Conservation (phyloP, 1,140 invertebrate species). For the Gryon sp. region DNA sequence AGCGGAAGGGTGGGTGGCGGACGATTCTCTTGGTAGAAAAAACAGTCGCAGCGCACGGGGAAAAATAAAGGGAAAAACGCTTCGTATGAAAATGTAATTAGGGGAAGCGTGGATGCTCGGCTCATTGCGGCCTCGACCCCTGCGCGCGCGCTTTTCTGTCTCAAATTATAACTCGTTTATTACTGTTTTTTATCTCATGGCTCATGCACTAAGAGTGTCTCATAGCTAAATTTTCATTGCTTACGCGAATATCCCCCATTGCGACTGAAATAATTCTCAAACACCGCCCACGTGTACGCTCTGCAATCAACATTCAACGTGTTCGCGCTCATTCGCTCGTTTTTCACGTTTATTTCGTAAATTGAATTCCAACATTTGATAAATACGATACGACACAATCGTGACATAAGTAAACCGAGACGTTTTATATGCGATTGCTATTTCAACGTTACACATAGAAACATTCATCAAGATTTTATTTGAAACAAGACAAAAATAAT, state of each 20-base stretch:
- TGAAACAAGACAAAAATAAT: conserved; percentile 2
- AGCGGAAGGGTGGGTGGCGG: conserved; percentile 34
- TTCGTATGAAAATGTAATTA: conserved; percentile 77
- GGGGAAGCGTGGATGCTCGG: conserved; percentile 74
- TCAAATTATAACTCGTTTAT: conserved; percentile 72
- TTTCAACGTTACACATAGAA: conserved; percentile 3
- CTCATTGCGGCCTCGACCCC: conserved; percentile 73
- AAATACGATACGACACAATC: conserved; percentile 11
- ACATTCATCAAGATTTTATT: conserved; percentile 21
- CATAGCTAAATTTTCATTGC: conserved; percentile 47
- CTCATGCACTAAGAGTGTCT: conserved; percentile 55
- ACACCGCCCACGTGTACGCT: background rate
- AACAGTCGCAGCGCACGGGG: conserved; percentile 67
- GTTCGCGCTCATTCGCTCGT: conserved; percentile 8
- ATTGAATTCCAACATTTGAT: conserved; percentile 44
- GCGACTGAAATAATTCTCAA: conserved; percentile 40
- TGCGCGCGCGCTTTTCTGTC: conserved; percentile 57
- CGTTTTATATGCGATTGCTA: background rate
- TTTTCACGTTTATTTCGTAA: conserved; percentile 39
- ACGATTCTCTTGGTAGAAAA: conserved; percentile 62
- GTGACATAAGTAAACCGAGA: conserved; percentile 12
- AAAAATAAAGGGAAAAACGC: conserved; percentile 74
- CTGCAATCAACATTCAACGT: conserved; percentile 14
- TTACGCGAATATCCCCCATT: conserved; percentile 30
- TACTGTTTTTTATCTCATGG: conserved; percentile 62